These are phyloP conservation scores for Sebastes trivittatus DNA, from an alignment of 2,797 vertebrate genomes.

Conservation along the genomic window DNA sequence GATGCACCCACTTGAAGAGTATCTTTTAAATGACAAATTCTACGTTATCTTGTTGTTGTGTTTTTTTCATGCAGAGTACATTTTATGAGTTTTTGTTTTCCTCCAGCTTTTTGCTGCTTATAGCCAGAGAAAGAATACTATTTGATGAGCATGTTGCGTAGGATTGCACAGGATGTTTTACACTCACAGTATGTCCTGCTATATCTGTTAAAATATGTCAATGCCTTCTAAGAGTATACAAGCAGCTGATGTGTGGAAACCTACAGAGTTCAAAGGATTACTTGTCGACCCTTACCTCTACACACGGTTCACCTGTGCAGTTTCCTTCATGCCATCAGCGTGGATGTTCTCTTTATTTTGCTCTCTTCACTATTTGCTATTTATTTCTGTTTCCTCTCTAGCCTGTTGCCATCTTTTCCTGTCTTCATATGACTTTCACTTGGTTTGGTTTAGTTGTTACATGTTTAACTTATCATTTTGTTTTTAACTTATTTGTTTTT, in stretches of 20 bases:
- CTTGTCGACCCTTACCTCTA: background rate
- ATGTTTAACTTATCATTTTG: slow-evolving; percentile 72
- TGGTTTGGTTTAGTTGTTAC: slow-evolving; percentile 66
- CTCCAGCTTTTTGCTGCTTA: slow-evolving; percentile 7
- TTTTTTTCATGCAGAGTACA: slow-evolving; percentile 1
- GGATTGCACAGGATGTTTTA: slow-evolving; percentile 6
- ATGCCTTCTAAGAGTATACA: slow-evolving; percentile 1
- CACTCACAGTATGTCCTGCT: slow-evolving; percentile 27
- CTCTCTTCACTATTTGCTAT: background rate
- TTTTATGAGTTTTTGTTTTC: background rate
- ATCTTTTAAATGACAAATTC: slow-evolving; percentile 17
- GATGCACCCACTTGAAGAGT: slow-evolving; percentile 29
- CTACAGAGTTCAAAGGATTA: background rate
- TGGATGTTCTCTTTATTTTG: slow-evolving; percentile 5
- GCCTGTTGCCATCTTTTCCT: background rate
- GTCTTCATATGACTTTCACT: slow-evolving; percentile 74
- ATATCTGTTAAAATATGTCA: slow-evolving; percentile 6
- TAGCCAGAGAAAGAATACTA: background rate
- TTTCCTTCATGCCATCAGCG: slow-evolving; percentile 21
- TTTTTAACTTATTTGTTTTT: slow-evolving; percentile 28
- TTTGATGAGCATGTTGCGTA: slow-evolving; percentile 23
- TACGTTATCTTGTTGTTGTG: slow-evolving; percentile 1
- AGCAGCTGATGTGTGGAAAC: slow-evolving; percentile 18
- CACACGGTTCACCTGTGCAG: background rate
- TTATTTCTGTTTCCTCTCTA: background rate